Base-by-base conservation (phyloP, 1,140 invertebrate genomes). In the Hesperophylax magnus region DNA sequence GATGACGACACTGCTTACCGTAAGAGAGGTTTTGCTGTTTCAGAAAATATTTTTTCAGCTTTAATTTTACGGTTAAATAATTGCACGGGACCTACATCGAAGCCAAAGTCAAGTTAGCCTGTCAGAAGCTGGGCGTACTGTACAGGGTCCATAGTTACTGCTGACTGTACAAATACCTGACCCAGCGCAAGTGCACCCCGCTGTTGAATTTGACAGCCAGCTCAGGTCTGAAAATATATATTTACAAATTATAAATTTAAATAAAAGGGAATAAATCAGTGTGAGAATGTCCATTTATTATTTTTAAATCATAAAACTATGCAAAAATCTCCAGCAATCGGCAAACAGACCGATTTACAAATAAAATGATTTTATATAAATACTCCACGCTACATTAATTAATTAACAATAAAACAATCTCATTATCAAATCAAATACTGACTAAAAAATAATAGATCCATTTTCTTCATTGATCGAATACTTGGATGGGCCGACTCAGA, bases 261-360 rank as follows among this genome's bases (percentile, higher is more conserved):
- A 22, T 53, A 53, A 74, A 76, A 34, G 53, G 3, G 17, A 22
- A 15, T 14, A 56, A 6, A 75, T 78, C 77, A 78, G 77, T 78
- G 77, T 78, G 63, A 78, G 77, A 78, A 77, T 56, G 63, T 78
- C 77, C 15, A 47, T 78, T 78, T 78, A 78, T 78, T 78, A 53
- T 53, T 77, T 18, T 17, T 24, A 69, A 61, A 52, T 39, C 74
- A 76, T 17, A 63, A n/a, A 76, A 76, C 47, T 61, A 60, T 60
- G 56, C 54, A 18, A 76, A 60, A 76, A 76, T 56, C 53, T 54
- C 31, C 47, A 20, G 60, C 20, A 20, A 24, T 24, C 24, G 60
- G 22, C 31, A 52, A 69, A 31, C 65, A 17, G 18, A 61, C 18
- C 24, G 58, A 24, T 61, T 24, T 20, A 8, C 18, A 61, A 24